These are phyloP conservation scores for Hofmannophila pseudospretella DNA, from an alignment of 2,888 invertebrate genomes.

Conservation along the genomic window DNA sequence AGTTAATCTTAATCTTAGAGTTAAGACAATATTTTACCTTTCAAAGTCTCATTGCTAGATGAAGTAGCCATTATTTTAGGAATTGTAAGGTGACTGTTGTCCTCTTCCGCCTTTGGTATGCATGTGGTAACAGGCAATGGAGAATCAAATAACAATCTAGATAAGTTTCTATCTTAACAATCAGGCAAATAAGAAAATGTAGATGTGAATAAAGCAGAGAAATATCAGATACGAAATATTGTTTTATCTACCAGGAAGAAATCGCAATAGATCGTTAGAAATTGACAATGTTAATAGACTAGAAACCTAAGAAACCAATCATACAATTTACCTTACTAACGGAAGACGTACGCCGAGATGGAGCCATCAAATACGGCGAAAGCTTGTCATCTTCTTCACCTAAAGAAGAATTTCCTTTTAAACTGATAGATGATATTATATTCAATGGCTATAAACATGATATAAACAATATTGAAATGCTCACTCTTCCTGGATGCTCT, in stretches of 20 bases:
- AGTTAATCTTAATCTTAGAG: no score
- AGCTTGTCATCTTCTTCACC: slow-evolving; percentile 70
- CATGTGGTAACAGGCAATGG: slow-evolving; percentile 22
- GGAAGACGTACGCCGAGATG: slow-evolving; percentile 58
- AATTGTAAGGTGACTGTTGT: slow-evolving; percentile 81
- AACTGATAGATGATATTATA: background rate
- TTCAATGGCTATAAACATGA: background rate
- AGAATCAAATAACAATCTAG: no score
- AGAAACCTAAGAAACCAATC: no score
- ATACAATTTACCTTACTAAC: slow-evolving; percentile 52
- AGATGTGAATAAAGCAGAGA: no score
- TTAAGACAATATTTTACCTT: slow-evolving; percentile 72
- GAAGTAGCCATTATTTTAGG: slow-evolving; percentile 85
- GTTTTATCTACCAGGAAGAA: no score
- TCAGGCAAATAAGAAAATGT: no score
- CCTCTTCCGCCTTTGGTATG: slow-evolving; percentile 70
- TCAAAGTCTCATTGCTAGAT: slow-evolving; percentile 87
- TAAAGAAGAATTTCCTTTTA: slow-evolving; percentile 16
- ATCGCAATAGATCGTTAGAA: no score
- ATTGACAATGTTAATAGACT: no score
- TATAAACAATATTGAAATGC: slow-evolving; percentile 9
- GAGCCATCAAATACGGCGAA: slow-evolving; percentile 59
- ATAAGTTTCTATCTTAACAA: no score
- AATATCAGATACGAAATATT: no score
- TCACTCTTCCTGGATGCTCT: slow-evolving; percentile 72